Evolutionary conservation across 1,140 invertebrate species (phyloP), one percentile per base, ranked within the genome.

Genomic region (Rhyzopertha dominica): DNA sequence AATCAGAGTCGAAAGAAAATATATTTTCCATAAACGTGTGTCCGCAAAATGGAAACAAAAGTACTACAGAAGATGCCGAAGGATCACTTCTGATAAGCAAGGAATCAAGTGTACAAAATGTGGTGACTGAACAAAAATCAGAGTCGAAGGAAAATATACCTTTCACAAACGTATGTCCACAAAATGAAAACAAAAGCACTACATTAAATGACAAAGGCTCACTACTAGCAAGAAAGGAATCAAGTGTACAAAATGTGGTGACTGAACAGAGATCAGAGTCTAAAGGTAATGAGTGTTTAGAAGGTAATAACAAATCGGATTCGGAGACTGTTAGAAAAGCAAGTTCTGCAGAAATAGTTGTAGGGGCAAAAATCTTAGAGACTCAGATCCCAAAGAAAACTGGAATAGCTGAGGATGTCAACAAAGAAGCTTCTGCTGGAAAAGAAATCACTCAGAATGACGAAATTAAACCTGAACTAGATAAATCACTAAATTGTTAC

Each of bases 61-160:
- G n/a, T 7, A 25, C n/a, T n/a, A 25, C 7, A n/a, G 24, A 25
- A 7, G 24, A 7, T 25, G 7, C 24, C 7, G 24, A 25, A 7
- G 24, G 24, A 25, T 25, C 24, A 25, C 7, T 25, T 25, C n/a
- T 25, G n/a, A 25, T 7, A 25, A 25, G 24, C n/a, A 25, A n/a
- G n/a, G 30, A 43, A 28, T 26, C 5, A 34, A 41, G 20, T 12
- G 39, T 23, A 41, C 10, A 28, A 12, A 28, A 46, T 5, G 23
- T 12, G 38, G 19, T 4, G 9, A 25, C 9, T n/a, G 29, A 25
- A 7, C 7, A 7, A 25, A n/a, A 25, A 19, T 30, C 18, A 12
- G 13, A 32, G 19, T 12, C 10, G 10, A 14, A 30, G 4, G 28
- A 30, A 4, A 5, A n/a, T 3, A 30, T n/a, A 5, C 4, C n/a